A percentile compares a stretch with the other conserved stretches of the same genome.
Evolutionary conservation across 2,888 invertebrate genomes (phyloP).

Genomic region (Lithophane ornitopus): DNA sequence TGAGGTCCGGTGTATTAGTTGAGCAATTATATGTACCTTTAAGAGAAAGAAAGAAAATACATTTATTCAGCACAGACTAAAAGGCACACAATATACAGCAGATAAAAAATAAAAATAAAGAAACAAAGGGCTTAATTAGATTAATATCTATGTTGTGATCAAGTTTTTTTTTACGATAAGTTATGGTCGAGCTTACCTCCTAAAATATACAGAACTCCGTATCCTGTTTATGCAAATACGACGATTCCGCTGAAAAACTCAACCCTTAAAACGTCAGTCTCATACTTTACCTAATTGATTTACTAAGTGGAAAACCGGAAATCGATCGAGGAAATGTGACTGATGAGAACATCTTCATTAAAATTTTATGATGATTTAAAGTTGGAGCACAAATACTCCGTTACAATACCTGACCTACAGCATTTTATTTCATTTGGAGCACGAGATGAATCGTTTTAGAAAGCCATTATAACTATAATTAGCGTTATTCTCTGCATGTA

Average conservation of each 20-base stretch:
- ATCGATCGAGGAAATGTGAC: conserved; percentile 19
- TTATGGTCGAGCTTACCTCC: not conserved
- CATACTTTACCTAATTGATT: conserved; percentile 17
- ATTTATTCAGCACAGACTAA: no score
- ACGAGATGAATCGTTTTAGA: conserved; percentile 56
- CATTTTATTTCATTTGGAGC: conserved; percentile 34
- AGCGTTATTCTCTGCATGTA: conserved; percentile 55
- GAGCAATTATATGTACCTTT: not conserved
- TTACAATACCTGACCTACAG: conserved; percentile 58
- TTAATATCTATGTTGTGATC: not conserved
- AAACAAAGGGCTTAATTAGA: no score
- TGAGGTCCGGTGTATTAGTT: conserved; percentile 3
- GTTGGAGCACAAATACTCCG: conserved; percentile 22
- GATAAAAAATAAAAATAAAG: no score
- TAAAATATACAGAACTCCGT: not conserved
- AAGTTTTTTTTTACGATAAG: no score
- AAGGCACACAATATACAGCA: no score
- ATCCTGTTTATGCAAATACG: not conserved
- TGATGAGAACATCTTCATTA: conserved; percentile 25
- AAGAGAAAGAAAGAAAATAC: no score
- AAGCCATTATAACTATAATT: conserved; percentile 57
- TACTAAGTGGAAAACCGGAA: conserved; percentile 23
- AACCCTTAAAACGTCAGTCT: not conserved
- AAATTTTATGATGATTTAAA: conserved; percentile 15
- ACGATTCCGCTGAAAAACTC: not conserved